Base-by-base conservation (phyloP, 1,140 invertebrate genomes). In the Drosophila sp. region DNA sequence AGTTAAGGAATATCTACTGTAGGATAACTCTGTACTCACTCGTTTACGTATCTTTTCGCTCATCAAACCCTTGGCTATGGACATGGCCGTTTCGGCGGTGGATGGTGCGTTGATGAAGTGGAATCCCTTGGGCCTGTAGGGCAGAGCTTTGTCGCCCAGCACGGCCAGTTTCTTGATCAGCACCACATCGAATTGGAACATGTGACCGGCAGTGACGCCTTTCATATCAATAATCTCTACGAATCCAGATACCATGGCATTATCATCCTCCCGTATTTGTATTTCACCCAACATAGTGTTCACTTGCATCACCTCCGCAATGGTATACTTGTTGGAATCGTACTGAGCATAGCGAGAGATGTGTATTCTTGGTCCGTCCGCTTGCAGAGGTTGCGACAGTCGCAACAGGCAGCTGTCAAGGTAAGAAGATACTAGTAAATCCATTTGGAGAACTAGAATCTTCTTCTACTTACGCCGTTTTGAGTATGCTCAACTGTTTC, bases 41-140 rank as follows among this genome's bases (percentile, higher is more conserved):
- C 94, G 87, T 27, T 93, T 92, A 25, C 91, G 92, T 67, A 94
- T 92, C 78, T 94, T 94, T 18, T 93, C 93, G 50, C 91, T 93
- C 91, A 93, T 92, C 43, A 94, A 80, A 36, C 84, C 81, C 69
- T 93, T 93, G 27, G 93, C 92, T 38, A 93, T 71, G 13, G 92
- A 92, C 69, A 94, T 92, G 2, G 94, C 56, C 9, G 86, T 92
- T 54, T 93, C 93, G 57, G 93, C 92, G 2, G 90, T 92, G 25
- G 81, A 13, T 9, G 93, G 93, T 0, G 92, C 89, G 78, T 94
- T 93, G n/a, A 94, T 84, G 62, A 93, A 93, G 73, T 94, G 93
- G 34, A 94, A 92, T 7, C 92, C 92, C 65, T 94, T 93, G 4
- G 93, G 92, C 58, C 93, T 89, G 34, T 93, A 91, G 2, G 93